phyloP scores from a whole-genome alignment of 2,113 vertebrate genomes.

The Chlorodrepanis virens region DNA sequence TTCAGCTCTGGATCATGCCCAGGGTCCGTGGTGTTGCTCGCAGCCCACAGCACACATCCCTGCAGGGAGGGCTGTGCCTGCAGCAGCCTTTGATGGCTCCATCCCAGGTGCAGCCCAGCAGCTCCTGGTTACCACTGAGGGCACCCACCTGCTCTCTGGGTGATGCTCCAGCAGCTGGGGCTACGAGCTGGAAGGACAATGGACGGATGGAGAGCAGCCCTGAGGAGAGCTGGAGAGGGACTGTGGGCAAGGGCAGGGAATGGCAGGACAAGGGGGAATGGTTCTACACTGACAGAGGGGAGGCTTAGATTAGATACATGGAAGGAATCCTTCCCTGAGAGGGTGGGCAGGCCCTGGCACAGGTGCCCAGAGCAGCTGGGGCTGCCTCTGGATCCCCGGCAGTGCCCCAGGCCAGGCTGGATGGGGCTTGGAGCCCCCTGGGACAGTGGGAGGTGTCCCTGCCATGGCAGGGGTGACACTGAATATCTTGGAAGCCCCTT shows the following conservation, averaged over 20 bases:
- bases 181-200: background rate
- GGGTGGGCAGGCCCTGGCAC: too few relatives aligned
- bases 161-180: fast-evolving
- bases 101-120: background rate
- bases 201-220: background rate
- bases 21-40: fast-evolving
- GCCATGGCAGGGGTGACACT: too few relatives aligned
- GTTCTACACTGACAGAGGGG: too few relatives aligned
- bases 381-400: too few relatives aligned
- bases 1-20: fast-evolving
- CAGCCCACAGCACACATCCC: fast-evolving
- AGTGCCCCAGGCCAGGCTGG: too few relatives aligned
- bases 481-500: background rate
- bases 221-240: background rate
- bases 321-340: too few relatives aligned
- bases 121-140: background rate
- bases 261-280: background rate
- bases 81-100: background rate
- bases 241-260: background rate
- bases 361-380: too few relatives aligned
- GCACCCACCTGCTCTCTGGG: background rate
- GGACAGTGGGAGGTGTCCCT: too few relatives aligned
- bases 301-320: too few relatives aligned
- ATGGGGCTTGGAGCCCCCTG: too few relatives aligned
- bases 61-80: background rate